These are phyloP conservation scores for Dioctria linearis DNA, from an alignment of 2,888 invertebrate genomes.

Conservation along the genomic window DNA sequence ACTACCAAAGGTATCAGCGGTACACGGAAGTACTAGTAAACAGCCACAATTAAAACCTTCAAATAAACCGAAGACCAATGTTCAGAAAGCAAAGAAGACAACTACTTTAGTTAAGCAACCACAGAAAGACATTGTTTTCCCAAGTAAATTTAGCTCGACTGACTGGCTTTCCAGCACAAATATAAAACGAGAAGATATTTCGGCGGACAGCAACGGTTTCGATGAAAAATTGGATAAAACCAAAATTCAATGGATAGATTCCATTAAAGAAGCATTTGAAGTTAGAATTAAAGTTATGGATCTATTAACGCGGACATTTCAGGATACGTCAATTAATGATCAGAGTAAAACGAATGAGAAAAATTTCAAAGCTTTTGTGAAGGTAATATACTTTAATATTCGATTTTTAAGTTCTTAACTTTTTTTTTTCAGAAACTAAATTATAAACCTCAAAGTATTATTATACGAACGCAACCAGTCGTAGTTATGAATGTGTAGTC, in stretches of 20 bases:
- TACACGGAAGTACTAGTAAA: no score
- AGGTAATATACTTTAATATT: constrained; percentile 63
- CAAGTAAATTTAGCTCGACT: constrained; percentile 10
- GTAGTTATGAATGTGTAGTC: constrained; percentile 19
- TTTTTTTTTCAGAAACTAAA: constrained; percentile 62
- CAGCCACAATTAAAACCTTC: no score
- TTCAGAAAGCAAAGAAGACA: not conserved
- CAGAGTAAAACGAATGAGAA: constrained; percentile 57
- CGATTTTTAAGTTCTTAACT: no score
- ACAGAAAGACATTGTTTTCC: not conserved
- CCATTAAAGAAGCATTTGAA: constrained; percentile 64
- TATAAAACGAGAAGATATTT: constrained; percentile 61
- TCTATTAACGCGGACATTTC: constrained; percentile 57
- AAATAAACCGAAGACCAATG: no score
- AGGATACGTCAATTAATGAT: constrained; percentile 48
- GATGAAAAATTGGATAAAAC: constrained; percentile 54
- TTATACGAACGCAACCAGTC: constrained; percentile 60
- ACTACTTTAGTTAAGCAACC: not conserved
- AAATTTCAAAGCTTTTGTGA: constrained; percentile 68
- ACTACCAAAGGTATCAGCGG: no score
- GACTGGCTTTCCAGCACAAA: constrained; percentile 67
- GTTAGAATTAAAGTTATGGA: constrained; percentile 63
- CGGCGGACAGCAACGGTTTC: constrained; percentile 55
- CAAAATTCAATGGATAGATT: constrained; percentile 62
- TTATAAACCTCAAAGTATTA: constrained; percentile 62